A percentile compares a stretch with the other conserved stretches of the same genome.
phyloP scores from a whole-genome alignment of 2,888 invertebrate genomes.

The Acleris emargana region DNA sequence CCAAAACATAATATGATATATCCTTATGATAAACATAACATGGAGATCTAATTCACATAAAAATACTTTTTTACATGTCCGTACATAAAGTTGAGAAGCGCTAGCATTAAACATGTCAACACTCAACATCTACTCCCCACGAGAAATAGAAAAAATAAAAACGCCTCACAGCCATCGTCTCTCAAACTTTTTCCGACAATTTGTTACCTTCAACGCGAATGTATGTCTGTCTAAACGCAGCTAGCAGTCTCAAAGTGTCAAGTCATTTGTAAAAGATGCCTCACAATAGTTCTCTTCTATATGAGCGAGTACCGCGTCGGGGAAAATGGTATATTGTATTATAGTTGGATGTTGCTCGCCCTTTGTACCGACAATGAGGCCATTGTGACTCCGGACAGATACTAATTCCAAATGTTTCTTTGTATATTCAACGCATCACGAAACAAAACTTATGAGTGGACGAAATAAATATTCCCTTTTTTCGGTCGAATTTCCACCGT shows the following conservation, averaged over 20 bases:
- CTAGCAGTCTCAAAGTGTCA: conserved; percentile 42
- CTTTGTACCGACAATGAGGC: conserved; percentile 63
- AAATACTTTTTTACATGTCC: too few species aligned
- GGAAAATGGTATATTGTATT: conserved; percentile 59
- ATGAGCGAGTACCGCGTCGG: conserved; percentile 56
- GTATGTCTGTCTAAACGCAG: conserved; percentile 30
- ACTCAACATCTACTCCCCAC: too few species aligned
- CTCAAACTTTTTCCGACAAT: conserved; percentile 4
- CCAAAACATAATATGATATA: too few species aligned
- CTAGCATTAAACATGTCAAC: too few species aligned
- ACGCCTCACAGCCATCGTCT: background rate
- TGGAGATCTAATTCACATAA: too few species aligned
- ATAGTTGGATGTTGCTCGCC: conserved; percentile 59
- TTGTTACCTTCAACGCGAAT: conserved; percentile 26
- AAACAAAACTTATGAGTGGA: conserved; percentile 51
- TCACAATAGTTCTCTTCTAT: conserved; percentile 53
- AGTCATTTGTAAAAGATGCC: conserved; percentile 60
- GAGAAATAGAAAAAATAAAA: too few species aligned
- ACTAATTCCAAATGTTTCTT: conserved; percentile 67
- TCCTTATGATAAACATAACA: too few species aligned
- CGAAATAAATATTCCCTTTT: conserved; percentile 45
- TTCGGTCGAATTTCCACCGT: conserved; percentile 35
- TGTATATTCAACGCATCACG: conserved; percentile 51
- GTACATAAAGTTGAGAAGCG: too few species aligned
- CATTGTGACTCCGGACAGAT: conserved; percentile 67